Base-by-base conservation (phyloP, 2,797 vertebrate species). In the Gobio occitaniae region DNA sequence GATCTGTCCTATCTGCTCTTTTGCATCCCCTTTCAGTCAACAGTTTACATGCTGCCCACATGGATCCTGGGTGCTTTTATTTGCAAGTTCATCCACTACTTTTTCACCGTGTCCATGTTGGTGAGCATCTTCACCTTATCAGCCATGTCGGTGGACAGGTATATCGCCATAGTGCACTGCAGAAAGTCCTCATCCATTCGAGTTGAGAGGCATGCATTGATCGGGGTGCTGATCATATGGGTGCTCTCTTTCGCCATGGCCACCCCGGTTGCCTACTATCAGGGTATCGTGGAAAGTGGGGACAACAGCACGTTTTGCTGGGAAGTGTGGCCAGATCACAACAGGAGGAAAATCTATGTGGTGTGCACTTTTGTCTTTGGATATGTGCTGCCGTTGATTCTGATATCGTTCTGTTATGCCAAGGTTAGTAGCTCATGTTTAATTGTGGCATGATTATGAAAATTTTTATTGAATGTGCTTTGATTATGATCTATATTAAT, bases 101-200 rank as follows among this genome's bases (percentile, higher is more conserved):
- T 99, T 92, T 99, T 99, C 93, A 99, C 98, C 0, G 96, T 99
- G 44, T 99, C 97, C 86, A 99, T 99, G 98, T 92, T 99, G 90
- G 98, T 99, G 88, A 99, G 98, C 95, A 96, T 99, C 91, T 99
- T 99, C 94, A 99, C 98, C 0, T 94, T 99, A 69, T 97, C 97
- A 0, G 97, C 98, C 48, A 99, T 99, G 98, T 98, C 98, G 0
- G 98, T 99, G 94, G 98, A 99, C 95, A 96, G 98, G 15, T 99
- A 99, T 10, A 93, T 99, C 83, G 98, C 98, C 93, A 97, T 99
- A 1, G 98, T 99, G 87, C 98, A 98, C 91, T 96, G 97, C 16
- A 96, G 97, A 56, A 98, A 97, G 92, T 96, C 98, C 61, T 96
- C 97, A 0, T 93, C 96, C 3, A 95, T 99, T 88, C 94, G 98